phyloP scores from a whole-genome alignment of 2,888 invertebrate species.

The Seira sanloemensis region DNA sequence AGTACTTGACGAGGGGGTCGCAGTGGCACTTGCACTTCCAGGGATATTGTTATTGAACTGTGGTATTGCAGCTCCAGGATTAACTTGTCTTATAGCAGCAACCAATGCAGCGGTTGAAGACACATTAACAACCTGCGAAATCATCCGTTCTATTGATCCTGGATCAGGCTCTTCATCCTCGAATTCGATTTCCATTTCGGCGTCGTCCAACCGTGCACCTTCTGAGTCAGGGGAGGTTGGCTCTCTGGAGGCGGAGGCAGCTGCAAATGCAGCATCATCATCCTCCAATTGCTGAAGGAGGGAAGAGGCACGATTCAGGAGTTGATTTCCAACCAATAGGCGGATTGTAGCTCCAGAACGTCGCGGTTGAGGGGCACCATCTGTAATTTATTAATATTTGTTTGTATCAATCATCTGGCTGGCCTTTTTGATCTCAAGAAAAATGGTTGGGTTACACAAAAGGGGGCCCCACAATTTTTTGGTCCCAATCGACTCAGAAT shows the following conservation, averaged over 20 bases:
- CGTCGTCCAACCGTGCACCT: neutral
- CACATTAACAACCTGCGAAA: slow-evolving; percentile 69
- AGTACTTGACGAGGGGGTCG: neutral
- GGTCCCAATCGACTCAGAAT: no score
- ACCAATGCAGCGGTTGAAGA: slow-evolving; percentile 65
- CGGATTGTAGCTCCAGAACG: slow-evolving; percentile 66
- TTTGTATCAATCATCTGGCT: no score
- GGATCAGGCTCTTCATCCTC: slow-evolving; percentile 57
- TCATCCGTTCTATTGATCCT: slow-evolving; percentile 65
- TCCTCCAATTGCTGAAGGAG: slow-evolving; percentile 67
- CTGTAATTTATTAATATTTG: no score
- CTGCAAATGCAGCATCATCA: neutral
- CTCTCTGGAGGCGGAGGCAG: neutral
- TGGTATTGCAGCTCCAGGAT: slow-evolving; percentile 8
- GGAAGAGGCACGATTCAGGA: slow-evolving; percentile 68
- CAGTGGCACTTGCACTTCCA: slow-evolving; percentile 13
- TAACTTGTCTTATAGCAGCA: slow-evolving; percentile 56
- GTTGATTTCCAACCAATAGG: slow-evolving; percentile 67
- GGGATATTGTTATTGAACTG: neutral
- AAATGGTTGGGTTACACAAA: no score
- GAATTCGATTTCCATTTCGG: slow-evolving; percentile 65
- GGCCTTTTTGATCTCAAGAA: no score
- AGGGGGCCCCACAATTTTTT: no score
- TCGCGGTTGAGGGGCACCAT: slow-evolving; percentile 20
- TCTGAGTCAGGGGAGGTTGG: neutral